Evolutionary conservation across 2,888 invertebrate genomes (phyloP).

Genomic region (Dermolepida albohirtum): DNA sequence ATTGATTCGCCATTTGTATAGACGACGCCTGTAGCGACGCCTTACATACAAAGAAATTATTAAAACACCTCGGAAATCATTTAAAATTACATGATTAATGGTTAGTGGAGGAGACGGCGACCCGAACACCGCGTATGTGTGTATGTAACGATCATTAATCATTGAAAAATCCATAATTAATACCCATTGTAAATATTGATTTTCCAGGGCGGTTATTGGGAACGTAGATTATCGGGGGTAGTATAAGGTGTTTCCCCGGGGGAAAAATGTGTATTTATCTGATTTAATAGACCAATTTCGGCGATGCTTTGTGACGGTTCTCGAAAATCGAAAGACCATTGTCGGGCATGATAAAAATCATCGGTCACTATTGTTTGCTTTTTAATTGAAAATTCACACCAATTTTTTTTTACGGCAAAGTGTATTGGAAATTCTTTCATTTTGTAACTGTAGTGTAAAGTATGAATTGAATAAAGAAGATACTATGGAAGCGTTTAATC

Average conservation of each 20-base stretch:
- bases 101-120: constrained; percentile 1
- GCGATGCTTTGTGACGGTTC: constrained; percentile 19
- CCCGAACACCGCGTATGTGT: background rate
- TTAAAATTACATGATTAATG: constrained; percentile 37
- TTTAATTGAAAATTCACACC: constrained; percentile 18
- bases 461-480: too few species aligned
- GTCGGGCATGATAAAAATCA: background rate
- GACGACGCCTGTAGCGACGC: background rate
- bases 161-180: constrained; percentile 44
- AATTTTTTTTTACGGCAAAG: background rate
- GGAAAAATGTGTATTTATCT: constrained; percentile 20
- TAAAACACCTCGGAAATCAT: constrained; percentile 35
- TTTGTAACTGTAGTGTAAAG: background rate
- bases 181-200: constrained; percentile 43
- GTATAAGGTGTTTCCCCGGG: background rate
- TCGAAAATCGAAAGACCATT: constrained; percentile 2
- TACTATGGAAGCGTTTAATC: too few species aligned
- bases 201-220: background rate
- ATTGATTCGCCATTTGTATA: too few species aligned
- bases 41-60: constrained; percentile 35
- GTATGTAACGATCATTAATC: constrained; percentile 37
- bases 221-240: too few species aligned
- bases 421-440: background rate
- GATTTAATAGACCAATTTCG: constrained; percentile 39
- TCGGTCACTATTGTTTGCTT: background rate